A percentile compares a stretch with the other conserved stretches of the same genome.
These are phyloP conservation scores for Malurus alboscapulatus DNA, from an alignment of 2,113 vertebrate species.

Conservation along the genomic window DNA sequence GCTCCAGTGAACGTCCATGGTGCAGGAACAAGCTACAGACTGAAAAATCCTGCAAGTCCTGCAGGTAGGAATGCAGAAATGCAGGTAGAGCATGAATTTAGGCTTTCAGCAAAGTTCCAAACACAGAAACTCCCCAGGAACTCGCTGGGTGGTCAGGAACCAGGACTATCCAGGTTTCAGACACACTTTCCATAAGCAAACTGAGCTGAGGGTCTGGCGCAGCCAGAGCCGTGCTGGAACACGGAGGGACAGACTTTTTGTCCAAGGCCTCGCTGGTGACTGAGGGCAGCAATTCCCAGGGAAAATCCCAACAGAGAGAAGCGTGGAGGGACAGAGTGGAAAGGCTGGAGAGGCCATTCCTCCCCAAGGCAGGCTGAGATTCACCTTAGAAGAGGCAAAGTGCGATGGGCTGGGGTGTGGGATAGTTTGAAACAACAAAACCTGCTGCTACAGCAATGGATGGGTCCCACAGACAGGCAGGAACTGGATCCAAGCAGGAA, in stretches of 20 bases:
- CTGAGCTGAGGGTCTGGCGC: background rate
- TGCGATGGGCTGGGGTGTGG: background rate
- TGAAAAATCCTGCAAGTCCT: background rate
- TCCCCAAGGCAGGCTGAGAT: background rate
- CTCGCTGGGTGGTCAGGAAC: background rate
- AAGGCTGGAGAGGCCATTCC: background rate
- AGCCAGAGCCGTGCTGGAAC: background rate
- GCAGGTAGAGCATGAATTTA: background rate
- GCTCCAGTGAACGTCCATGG: background rate
- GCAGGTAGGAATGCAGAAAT: background rate
- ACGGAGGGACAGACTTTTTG: accelerated
- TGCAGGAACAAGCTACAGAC: background rate
- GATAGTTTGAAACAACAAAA: background rate
- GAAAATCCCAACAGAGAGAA: accelerated
- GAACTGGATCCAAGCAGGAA: background rate
- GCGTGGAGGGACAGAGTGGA: accelerated
- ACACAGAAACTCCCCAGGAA: background rate
- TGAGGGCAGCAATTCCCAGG: background rate
- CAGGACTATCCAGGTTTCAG: background rate
- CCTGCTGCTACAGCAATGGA: background rate
- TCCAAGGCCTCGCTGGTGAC: background rate
- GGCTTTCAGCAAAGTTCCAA: background rate
- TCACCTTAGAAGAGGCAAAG: background rate
- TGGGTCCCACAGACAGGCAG: background rate
- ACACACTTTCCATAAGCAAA: background rate